Percentiles rank a stretch among this genome's conserved stretches.
Conservation (phyloP, 2,113 vertebrate species). For the Nothobranchius kuhntae region DNA sequence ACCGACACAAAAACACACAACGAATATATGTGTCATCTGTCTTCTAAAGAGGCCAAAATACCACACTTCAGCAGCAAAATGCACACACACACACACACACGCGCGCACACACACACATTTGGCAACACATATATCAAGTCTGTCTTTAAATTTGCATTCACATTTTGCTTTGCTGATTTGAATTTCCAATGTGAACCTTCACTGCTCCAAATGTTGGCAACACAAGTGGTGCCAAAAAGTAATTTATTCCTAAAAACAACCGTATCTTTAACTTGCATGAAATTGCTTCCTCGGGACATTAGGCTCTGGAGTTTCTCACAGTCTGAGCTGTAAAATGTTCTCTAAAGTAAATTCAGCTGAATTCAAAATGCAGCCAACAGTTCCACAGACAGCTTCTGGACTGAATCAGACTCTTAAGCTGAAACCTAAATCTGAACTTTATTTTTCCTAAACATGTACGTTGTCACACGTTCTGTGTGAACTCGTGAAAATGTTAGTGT, state of each 20-base stretch:
- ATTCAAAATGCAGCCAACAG: slow-evolving; percentile 6
- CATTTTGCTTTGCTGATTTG: slow-evolving; percentile 26
- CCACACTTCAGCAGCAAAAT: slow-evolving; percentile 28
- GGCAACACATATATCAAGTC: slow-evolving; percentile 1
- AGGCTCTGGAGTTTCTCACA: slow-evolving; percentile 7
- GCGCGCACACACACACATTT: slow-evolving; percentile 1
- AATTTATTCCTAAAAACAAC: slow-evolving; percentile 33
- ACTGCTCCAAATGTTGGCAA: slow-evolving; percentile 15
- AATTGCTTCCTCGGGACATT: slow-evolving; percentile 3
- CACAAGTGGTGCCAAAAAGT: slow-evolving; percentile 1
- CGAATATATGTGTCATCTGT: slow-evolving; percentile 34
- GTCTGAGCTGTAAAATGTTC: neutral
- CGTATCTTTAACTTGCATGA: slow-evolving; percentile 15
- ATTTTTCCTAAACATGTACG: neutral
- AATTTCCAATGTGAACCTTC: slow-evolving; percentile 38
- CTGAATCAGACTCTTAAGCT: neutral
- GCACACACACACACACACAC: slow-evolving; percentile 5
- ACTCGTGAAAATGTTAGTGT: slow-evolving; percentile 36
- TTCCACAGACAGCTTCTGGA: neutral
- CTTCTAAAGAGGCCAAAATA: slow-evolving; percentile 51
- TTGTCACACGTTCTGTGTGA: neutral
- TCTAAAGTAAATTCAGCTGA: slow-evolving; percentile 14
- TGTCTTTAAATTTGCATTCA: slow-evolving; percentile 43
- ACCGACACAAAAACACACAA: slow-evolving; percentile 26
- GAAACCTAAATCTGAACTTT: neutral